These are phyloP conservation scores for Sphaerophoria taeniata DNA, from an alignment of 2,888 invertebrate genomes.

Conservation along the genomic window DNA sequence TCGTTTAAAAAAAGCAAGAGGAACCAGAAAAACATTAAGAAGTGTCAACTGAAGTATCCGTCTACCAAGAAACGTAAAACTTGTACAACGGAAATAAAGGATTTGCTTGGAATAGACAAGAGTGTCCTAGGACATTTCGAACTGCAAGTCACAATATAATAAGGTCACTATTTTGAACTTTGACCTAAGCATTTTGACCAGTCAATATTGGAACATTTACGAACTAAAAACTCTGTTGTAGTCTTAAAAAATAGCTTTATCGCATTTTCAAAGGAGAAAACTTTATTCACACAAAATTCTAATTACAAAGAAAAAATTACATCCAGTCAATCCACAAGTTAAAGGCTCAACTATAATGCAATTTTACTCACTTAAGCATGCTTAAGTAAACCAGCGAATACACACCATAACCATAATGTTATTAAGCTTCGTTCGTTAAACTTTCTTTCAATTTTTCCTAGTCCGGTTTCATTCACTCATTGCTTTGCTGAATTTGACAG, in stretches of 20 bases:
- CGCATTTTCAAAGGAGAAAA: no score
- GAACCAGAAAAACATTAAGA: slow-evolving; percentile 25
- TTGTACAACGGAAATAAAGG: slow-evolving; percentile 24
- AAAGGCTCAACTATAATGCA: no score
- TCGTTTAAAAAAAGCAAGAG: slow-evolving; percentile 20
- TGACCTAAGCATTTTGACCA: slow-evolving; percentile 36
- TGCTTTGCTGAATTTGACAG: no score
- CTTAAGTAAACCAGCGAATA: slow-evolving; percentile 29
- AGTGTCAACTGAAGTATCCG: slow-evolving; percentile 7
- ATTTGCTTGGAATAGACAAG: slow-evolving; percentile 16
- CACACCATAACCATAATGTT: slow-evolving; percentile 50
- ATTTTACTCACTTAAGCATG: no score
- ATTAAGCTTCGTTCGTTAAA: slow-evolving; percentile 47
- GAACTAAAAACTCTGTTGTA: slow-evolving; percentile 30
- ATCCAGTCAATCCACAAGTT: no score
- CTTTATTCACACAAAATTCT: no score
- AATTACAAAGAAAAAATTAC: no score
- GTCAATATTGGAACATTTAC: slow-evolving; percentile 42
- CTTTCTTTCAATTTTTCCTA: no score
- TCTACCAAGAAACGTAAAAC: slow-evolving; percentile 14
- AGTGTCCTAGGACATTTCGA: slow-evolving; percentile 17
- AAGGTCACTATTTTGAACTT: slow-evolving; percentile 35
- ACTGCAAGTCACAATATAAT: slow-evolving; percentile 39
- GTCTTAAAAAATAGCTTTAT: no score
- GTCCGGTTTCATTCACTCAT: no score